phyloP scores from a whole-genome alignment of 2,888 invertebrate species.

The Eugnorisma glareosa region DNA sequence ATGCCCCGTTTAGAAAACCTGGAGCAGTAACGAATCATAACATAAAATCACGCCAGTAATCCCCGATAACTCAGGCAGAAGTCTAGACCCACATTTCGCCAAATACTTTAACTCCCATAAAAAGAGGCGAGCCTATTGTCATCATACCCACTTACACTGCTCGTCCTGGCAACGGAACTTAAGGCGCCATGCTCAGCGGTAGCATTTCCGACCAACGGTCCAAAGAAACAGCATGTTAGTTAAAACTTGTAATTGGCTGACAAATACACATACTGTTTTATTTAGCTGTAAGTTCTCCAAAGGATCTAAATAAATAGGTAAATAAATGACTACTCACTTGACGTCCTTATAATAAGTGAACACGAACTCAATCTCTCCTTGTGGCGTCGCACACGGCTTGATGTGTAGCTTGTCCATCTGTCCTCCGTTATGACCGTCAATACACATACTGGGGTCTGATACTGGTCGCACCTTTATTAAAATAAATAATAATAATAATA shows the following conservation, averaged over 20 bases:
- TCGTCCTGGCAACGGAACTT: neutral
- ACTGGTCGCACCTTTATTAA: conserved; percentile 91
- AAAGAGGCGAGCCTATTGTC: too few species aligned
- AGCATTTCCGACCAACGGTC: neutral
- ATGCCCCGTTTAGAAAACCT: conserved; percentile 93
- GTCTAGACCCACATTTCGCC: neutral
- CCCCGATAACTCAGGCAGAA: too few species aligned
- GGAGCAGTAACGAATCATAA: conserved; percentile 31
- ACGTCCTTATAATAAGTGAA: conserved; percentile 96
- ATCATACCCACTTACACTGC: neutral
- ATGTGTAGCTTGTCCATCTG: conserved; percentile 81
- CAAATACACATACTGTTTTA: neutral
- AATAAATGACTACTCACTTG: conserved; percentile 73
- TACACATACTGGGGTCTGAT: conserved; percentile 92
- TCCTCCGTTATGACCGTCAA: conserved; percentile 91
- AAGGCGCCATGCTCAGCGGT: neutral
- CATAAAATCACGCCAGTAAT: too few species aligned
- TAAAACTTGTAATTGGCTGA: neutral
- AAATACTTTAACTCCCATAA: neutral
- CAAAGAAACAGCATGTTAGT: neutral
- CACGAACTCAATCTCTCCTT: conserved; percentile 92
- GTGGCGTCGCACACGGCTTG: conserved; percentile 67
- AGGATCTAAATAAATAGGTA: neutral
- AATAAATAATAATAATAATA: too few species aligned
- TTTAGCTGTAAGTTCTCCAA: neutral